Percentiles rank a stretch among this genome's conserved stretches.
phyloP scores from a whole-genome alignment of 23 tunicate genomes.

The Trididemnum miniatum region DNA sequence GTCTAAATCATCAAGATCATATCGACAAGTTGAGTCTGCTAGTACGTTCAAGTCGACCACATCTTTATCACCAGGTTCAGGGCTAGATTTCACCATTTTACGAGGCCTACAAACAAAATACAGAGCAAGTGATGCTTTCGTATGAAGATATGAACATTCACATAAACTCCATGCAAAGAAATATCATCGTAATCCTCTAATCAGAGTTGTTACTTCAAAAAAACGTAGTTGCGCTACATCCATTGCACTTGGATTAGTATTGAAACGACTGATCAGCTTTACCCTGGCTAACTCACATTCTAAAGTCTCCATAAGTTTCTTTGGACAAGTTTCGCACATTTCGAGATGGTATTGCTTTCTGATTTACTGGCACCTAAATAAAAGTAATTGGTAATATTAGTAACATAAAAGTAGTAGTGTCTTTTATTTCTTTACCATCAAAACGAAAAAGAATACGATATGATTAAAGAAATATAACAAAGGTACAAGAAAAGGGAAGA shows the following conservation, averaged over 20 bases:
- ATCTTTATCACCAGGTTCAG: conserved; percentile 69
- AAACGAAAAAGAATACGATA: too few relatives aligned
- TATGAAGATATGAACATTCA: too few relatives aligned
- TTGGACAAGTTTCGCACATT: conserved; percentile 27
- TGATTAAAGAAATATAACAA: too few relatives aligned
- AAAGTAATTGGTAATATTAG: too few relatives aligned
- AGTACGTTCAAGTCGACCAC: conserved; percentile 70
- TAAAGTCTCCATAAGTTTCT: conserved; percentile 57
- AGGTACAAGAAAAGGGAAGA: too few relatives aligned
- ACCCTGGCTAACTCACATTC: conserved; percentile 36
- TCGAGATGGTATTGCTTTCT: conserved; percentile 21
- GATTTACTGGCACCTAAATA: conserved; percentile 58
- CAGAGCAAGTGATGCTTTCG: too few relatives aligned
- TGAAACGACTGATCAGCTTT: background rate
- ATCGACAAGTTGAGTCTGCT: conserved; percentile 80
- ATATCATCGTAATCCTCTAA: too few relatives aligned
- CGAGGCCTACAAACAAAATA: conserved; percentile 54
- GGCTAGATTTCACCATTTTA: conserved; percentile 75
- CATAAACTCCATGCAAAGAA: too few relatives aligned
- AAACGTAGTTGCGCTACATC: too few relatives aligned
- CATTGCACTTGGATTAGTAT: background rate
- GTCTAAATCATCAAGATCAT: conserved; percentile 86
- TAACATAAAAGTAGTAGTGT: background rate
- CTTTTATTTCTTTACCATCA: background rate
- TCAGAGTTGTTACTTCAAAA: too few relatives aligned